phyloP scores from a whole-genome alignment of 2,888 invertebrate species.

The Coelinius sp. region DNA sequence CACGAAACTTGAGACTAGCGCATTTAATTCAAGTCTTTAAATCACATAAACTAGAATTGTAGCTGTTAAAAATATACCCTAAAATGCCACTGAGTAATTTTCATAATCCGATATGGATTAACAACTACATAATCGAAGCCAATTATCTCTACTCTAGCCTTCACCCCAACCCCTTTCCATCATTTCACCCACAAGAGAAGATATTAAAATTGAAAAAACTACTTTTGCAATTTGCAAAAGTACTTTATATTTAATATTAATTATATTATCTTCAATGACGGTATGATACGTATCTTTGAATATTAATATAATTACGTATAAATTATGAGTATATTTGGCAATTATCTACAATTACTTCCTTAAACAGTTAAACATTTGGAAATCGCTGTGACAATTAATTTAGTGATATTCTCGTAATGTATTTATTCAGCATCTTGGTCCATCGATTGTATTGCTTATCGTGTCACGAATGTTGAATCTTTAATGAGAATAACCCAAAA shows the following conservation, averaged over 20 bases:
- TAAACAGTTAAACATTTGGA: slow-evolving; percentile 12
- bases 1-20: slow-evolving; percentile 54
- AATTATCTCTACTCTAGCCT: too few relatives aligned
- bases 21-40: slow-evolving; percentile 55
- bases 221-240: neutral
- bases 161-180: neutral
- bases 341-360: slow-evolving; percentile 21
- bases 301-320: neutral
- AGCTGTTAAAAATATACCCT: neutral
- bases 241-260: neutral
- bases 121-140: neutral
- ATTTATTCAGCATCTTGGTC: slow-evolving; percentile 31
- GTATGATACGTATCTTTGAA: slow-evolving; percentile 13
- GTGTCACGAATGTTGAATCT: neutral
- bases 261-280: neutral
- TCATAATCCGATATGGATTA: neutral
- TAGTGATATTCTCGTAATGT: neutral
- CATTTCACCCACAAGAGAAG: neutral
- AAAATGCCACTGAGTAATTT: neutral
- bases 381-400: slow-evolving; percentile 1
- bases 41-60: slow-evolving; percentile 56
- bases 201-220: neutral
- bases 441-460: slow-evolving; percentile 26
- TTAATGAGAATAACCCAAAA: neutral
- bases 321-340: slow-evolving; percentile 31